Percentiles rank a stretch among this genome's conserved stretches.
These are phyloP conservation scores for Psittacus erithacus DNA, from an alignment of 2,113 vertebrate species.

Conservation along the genomic window DNA sequence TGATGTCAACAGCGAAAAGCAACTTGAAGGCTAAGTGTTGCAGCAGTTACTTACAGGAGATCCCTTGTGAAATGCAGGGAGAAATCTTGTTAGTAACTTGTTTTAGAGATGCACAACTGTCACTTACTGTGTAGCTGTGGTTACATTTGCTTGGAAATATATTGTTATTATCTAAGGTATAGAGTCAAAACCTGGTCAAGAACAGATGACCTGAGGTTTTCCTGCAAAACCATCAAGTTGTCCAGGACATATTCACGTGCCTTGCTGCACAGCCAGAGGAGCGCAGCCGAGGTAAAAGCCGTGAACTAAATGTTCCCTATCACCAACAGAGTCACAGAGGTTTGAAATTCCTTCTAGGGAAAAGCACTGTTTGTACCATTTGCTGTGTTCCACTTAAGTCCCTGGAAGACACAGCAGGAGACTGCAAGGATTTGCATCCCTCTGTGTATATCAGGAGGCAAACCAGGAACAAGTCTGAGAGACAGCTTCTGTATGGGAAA, in stretches of 20 bases:
- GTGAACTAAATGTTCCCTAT: neutral
- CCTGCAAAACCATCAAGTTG: neutral
- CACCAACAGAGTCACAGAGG: neutral
- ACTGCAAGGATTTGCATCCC: neutral
- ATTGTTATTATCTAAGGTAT: neutral
- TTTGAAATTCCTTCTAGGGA: neutral
- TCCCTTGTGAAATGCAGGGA: rapidly evolving
- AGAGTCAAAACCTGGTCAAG: neutral
- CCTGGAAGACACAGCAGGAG: neutral
- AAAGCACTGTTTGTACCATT: neutral
- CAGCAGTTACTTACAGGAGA: neutral
- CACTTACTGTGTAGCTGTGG: neutral
- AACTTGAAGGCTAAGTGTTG: neutral
- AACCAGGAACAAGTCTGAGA: neutral
- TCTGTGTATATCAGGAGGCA: rapidly evolving
- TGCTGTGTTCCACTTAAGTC: neutral
- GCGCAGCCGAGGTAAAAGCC: neutral
- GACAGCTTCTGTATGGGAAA: neutral
- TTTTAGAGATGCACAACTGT: neutral
- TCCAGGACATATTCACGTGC: rapidly evolving
- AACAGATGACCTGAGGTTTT: neutral
- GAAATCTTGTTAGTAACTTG: neutral
- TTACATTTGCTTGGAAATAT: neutral
- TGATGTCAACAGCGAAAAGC: neutral
- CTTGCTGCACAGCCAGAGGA: neutral